Conservation (phyloP, 2,888 invertebrate genomes). For the Drosophila rubida region DNA sequence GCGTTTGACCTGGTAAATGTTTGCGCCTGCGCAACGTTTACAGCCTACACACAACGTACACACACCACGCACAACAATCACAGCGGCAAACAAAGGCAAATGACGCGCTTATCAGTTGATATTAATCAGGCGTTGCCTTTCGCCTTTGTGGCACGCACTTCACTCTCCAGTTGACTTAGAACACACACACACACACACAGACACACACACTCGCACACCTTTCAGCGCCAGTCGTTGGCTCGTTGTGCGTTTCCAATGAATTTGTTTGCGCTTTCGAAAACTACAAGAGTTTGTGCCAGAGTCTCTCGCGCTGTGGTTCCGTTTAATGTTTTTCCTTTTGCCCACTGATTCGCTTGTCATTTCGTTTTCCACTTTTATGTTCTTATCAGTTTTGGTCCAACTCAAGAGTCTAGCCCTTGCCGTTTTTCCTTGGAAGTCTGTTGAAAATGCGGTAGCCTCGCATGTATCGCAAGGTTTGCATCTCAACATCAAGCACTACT, state of each 20-base stretch:
- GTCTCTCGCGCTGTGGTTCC: constrained; percentile 25
- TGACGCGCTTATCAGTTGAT: constrained; percentile 77
- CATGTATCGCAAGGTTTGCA: constrained; percentile 44
- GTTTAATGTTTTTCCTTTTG: constrained; percentile 34
- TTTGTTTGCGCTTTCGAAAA: constrained; percentile 73
- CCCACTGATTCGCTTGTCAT: constrained; percentile 24
- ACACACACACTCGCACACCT: constrained; percentile 31
- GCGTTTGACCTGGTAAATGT: constrained; percentile 79
- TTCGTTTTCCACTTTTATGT: constrained; percentile 28
- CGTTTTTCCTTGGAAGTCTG: constrained; percentile 62
- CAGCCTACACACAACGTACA: constrained; percentile 66
- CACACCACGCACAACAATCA: constrained; percentile 55
- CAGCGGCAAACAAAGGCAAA: constrained; percentile 71
- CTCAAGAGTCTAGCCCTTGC: constrained; percentile 54
- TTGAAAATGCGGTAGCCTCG: constrained; percentile 18
- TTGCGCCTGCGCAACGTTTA: constrained; percentile 77
- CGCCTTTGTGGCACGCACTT: constrained; percentile 72
- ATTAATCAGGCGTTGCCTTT: constrained; percentile 78
- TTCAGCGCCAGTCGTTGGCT: constrained; percentile 61
- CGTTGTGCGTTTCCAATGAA: constrained; percentile 52
- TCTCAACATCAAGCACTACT: constrained; percentile 31
- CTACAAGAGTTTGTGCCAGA: constrained; percentile 56
- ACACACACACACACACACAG: constrained; percentile 37
- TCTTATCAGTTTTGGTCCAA: constrained; percentile 44
- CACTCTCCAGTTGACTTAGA: constrained; percentile 46